Evolutionary conservation across 2,888 invertebrate species (phyloP).

Genomic region (Apotomis turbidana): DNA sequence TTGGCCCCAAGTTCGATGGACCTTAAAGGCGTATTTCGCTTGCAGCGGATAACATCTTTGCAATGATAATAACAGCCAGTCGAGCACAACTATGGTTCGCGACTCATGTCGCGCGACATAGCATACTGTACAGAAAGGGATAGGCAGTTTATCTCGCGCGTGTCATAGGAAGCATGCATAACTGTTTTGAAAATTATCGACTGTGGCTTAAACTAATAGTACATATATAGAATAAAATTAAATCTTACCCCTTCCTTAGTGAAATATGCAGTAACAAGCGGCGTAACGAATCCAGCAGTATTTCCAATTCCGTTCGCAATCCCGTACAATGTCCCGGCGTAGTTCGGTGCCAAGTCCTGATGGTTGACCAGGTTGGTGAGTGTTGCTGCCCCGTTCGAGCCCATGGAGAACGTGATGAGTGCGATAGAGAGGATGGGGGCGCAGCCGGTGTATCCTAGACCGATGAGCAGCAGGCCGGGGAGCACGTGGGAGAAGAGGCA

Average conservation of each 20-base stretch:
- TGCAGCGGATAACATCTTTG: too few species aligned
- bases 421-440: constrained; percentile 85
- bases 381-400: constrained; percentile 86
- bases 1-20: too few species aligned
- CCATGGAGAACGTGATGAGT: constrained; percentile 87
- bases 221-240: not conserved
- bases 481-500: constrained; percentile 85
- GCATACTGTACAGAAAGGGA: too few species aligned
- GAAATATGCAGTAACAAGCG: constrained; percentile 87
- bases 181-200: too few species aligned
- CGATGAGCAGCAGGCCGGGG: constrained; percentile 79
- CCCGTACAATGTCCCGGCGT: constrained; percentile 90
- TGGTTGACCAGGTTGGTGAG: constrained; percentile 85
- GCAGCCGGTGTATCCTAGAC: constrained; percentile 85
- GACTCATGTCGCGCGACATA: too few species aligned
- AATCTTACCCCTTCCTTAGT: constrained; percentile 82
- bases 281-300: constrained; percentile 88
- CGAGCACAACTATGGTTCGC: too few species aligned
- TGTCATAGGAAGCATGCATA: too few species aligned
- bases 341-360: constrained; percentile 91
- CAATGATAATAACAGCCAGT: too few species aligned
- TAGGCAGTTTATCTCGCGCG: too few species aligned
- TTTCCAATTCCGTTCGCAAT: constrained; percentile 90
- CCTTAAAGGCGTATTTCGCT: too few species aligned
- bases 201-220: not conserved